phyloP scores from a whole-genome alignment of 2,113 vertebrate species.

The Indicator maculatus region DNA sequence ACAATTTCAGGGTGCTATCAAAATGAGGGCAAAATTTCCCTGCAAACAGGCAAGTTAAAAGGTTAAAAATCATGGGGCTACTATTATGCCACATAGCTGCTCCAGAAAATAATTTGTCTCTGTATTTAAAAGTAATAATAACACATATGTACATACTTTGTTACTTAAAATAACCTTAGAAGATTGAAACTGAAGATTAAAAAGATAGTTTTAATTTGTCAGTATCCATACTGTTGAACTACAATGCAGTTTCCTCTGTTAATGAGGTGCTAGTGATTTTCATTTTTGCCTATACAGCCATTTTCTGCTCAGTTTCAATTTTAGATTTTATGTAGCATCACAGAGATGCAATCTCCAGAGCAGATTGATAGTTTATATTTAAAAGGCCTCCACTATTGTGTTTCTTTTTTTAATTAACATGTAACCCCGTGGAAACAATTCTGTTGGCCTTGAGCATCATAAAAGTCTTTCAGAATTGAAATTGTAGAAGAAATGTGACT shows the following conservation, averaged over 20 bases:
- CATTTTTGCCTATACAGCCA: conserved; percentile 12
- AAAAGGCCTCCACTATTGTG: conserved; percentile 29
- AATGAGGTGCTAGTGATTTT: conserved; percentile 16
- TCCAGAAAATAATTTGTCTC: background rate
- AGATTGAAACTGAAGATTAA: conserved; percentile 37
- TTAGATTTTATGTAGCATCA: conserved; percentile 30
- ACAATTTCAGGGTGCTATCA: background rate
- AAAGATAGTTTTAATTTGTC: conserved; percentile 12
- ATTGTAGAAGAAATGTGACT: background rate
- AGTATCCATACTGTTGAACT: conserved; percentile 3
- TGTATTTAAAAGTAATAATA: conserved; percentile 34
- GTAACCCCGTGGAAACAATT: conserved; percentile 16
- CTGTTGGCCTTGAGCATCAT: background rate
- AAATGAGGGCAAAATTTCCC: conserved; percentile 1
- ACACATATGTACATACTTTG: background rate
- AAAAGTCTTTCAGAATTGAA: conserved; percentile 31
- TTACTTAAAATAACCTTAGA: conserved; percentile 23
- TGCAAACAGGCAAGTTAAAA: background rate
- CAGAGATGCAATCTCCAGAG: conserved; percentile 17
- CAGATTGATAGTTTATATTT: conserved; percentile 47
- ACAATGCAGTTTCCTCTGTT: background rate
- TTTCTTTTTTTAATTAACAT: conserved; percentile 16
- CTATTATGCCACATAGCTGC: background rate
- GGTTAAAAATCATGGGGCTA: background rate
- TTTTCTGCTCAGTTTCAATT: conserved; percentile 58